Conservation (phyloP, 1,140 invertebrate genomes). For the Homalodisca vitripennis region DNA sequence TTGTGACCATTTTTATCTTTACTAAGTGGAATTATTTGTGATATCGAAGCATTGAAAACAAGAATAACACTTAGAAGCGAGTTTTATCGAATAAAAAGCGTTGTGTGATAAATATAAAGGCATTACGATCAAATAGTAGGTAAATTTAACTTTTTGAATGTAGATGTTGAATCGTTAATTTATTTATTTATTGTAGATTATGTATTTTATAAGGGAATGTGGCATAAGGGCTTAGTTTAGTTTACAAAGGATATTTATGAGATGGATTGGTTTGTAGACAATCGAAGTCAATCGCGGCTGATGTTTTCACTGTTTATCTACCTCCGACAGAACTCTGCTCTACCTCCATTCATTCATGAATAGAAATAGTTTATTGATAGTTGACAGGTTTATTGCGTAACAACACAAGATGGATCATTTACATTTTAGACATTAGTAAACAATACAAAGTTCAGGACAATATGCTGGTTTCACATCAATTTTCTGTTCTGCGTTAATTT, state of each 20-base stretch:
- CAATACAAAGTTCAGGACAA: background rate
- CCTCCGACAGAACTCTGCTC: conserved; percentile 29
- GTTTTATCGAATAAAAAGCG: conserved; percentile 22
- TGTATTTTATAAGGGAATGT: conserved; percentile 17
- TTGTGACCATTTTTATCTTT: conserved; percentile 23
- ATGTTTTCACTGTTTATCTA: conserved; percentile 26
- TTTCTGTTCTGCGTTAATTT: too few relatives aligned
- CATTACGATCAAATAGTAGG: conserved; percentile 22
- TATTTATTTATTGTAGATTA: conserved; percentile 25
- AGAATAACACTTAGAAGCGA: conserved; percentile 16
- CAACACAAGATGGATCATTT: conserved; percentile 11
- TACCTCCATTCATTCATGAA: conserved; percentile 26
- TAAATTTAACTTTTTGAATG: conserved; percentile 7
- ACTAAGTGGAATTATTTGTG: conserved; percentile 19
- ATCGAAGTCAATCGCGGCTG: background rate
- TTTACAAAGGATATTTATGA: background rate
- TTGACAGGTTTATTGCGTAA: background rate
- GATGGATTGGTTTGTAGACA: conserved; percentile 4
- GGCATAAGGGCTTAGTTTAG: conserved; percentile 12
- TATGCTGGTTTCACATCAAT: too few relatives aligned
- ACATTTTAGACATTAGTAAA: background rate
- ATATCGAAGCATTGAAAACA: conserved; percentile 13
- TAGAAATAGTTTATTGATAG: background rate
- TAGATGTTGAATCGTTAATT: conserved; percentile 8
- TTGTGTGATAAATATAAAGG: conserved; percentile 21